Conservation (phyloP, 2,888 invertebrate species). For the Ganaspis brasiliensis region DNA sequence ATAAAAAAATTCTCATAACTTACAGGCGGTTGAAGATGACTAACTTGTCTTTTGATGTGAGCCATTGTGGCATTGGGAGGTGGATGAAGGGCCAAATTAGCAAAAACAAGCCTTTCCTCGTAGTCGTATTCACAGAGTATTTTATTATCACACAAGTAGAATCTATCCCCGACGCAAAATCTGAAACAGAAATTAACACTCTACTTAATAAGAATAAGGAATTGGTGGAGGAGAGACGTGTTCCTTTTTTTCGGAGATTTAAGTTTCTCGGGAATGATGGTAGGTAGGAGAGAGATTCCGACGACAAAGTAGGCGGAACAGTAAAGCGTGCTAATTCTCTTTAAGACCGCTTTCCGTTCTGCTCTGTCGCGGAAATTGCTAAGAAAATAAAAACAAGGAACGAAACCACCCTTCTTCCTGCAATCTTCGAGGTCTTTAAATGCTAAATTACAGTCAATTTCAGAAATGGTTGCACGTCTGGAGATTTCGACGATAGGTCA, state of each 20-base stretch:
- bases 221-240: not conserved
- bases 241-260: constrained; percentile 1
- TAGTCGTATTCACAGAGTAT: constrained; percentile 97
- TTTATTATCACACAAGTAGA: constrained; percentile 96
- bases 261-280: not conserved
- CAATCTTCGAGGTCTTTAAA: constrained; percentile 71
- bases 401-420: constrained; percentile 58
- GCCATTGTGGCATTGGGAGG: constrained; percentile 86
- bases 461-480: constrained; percentile 57
- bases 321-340: constrained; percentile 75
- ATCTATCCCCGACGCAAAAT: constrained; percentile 97
- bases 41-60: constrained; percentile 92
- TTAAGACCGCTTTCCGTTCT: constrained; percentile 75
- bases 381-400: constrained; percentile 73
- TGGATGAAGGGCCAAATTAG: constrained; percentile 93
- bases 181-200: constrained; percentile 81
- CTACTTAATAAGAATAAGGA: not conserved
- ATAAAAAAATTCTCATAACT: constrained; percentile 38
- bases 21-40: constrained; percentile 83
- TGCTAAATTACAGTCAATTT: constrained; percentile 74
- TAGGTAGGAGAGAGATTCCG: constrained; percentile 21
- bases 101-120: constrained; percentile 94
- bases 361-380: constrained; percentile 75
- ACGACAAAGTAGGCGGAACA: constrained; percentile 64
- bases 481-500: constrained; percentile 37